These are phyloP conservation scores for Hermaeophaga mercurialis DNA, from an alignment of 2,888 invertebrate genomes.

Conservation along the genomic window DNA sequence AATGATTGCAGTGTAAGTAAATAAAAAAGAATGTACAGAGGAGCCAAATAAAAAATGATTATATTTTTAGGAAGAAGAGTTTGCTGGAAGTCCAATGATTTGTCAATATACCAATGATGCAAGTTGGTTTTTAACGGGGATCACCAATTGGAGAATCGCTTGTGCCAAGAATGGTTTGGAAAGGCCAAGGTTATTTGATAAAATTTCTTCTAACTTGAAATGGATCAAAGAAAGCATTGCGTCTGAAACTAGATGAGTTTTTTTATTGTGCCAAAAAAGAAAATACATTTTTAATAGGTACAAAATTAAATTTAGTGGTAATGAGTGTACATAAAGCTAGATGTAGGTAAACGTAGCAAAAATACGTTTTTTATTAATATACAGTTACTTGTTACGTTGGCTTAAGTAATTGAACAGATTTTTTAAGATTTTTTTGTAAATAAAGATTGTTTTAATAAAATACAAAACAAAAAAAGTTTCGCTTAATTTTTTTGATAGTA, in stretches of 20 bases:
- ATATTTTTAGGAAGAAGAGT: constrained; percentile 82
- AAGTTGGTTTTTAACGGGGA: constrained; percentile 80
- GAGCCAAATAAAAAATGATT: too few species aligned
- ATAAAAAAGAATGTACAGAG: too few species aligned
- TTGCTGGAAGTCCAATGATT: constrained; percentile 85
- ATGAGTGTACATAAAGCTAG: too few species aligned
- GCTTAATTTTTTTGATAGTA: too few species aligned
- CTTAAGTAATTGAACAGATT: too few species aligned
- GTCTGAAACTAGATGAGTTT: constrained; percentile 18
- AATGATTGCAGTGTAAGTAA: constrained; percentile 82
- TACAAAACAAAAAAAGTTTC: too few species aligned
- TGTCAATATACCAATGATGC: constrained; percentile 74
- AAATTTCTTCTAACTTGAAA: constrained; percentile 79
- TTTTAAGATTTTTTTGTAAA: too few species aligned
- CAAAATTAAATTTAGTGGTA: too few species aligned
- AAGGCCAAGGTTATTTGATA: constrained; percentile 81
- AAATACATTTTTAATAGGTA: not conserved
- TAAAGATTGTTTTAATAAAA: too few species aligned
- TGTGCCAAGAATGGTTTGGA: constrained; percentile 79
- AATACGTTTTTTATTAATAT: too few species aligned
- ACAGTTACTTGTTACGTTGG: too few species aligned
- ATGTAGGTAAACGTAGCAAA: too few species aligned
- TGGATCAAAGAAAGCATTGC: constrained; percentile 74
- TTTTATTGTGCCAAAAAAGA: not conserved
- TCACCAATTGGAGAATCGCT: constrained; percentile 85